Conservation (phyloP, 2,888 invertebrate species). For the Cetonia aurata region DNA sequence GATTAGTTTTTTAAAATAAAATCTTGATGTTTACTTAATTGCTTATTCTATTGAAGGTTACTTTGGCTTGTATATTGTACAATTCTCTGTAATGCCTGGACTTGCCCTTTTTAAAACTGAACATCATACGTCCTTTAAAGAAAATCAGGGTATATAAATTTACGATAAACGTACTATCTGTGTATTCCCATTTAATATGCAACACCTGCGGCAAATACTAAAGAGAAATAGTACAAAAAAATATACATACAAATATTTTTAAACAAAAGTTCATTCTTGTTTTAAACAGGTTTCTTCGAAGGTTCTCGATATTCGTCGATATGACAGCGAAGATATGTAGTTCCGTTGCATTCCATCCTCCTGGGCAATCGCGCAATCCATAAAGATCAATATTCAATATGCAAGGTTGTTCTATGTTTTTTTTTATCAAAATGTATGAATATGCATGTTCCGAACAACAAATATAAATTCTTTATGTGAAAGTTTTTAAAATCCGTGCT, state of each 20-base stretch:
- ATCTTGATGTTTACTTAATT: no score
- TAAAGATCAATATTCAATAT: slow-evolving; percentile 1
- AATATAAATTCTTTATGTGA: no score
- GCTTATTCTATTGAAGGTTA: no score
- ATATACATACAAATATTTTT: slow-evolving; percentile 15
- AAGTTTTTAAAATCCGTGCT: no score
- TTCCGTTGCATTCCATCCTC: slow-evolving; percentile 8
- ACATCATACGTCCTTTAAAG: no score
- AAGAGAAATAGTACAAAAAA: neutral
- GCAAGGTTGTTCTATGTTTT: no score
- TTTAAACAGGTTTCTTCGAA: slow-evolving; percentile 28
- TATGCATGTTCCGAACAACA: no score
- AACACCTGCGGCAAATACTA: slow-evolving; percentile 1
- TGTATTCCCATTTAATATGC: neutral
- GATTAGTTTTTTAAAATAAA: no score
- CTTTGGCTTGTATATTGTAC: no score
- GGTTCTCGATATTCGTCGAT: slow-evolving; percentile 5
- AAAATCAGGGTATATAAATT: neutral
- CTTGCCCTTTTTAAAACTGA: no score
- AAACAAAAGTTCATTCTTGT: slow-evolving; percentile 20
- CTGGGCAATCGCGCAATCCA: neutral
- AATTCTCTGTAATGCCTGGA: no score
- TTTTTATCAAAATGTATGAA: no score
- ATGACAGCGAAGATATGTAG: neutral
- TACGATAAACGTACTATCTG: neutral